Conservation (phyloP, 2,888 invertebrate genomes). For the Eristalis arbustorum region DNA sequence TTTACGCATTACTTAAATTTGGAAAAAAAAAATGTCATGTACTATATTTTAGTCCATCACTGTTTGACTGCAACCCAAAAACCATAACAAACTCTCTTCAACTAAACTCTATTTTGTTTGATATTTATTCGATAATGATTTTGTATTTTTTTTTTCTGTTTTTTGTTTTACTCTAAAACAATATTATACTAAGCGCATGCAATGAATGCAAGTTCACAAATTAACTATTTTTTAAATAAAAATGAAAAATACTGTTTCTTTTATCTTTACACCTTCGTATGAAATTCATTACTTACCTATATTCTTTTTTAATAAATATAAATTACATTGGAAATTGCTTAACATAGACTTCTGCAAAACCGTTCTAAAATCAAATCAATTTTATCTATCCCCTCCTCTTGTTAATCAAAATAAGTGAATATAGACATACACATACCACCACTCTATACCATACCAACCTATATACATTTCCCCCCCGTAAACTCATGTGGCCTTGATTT, state of each 20-base stretch:
- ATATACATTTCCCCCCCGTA: constrained; percentile 16
- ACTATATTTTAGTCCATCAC: neutral
- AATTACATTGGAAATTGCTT: constrained; percentile 31
- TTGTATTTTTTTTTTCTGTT: neutral
- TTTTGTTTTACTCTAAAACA: constrained; percentile 23
- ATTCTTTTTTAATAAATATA: neutral
- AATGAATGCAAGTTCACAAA: constrained; percentile 66
- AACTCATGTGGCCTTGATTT: constrained; percentile 28
- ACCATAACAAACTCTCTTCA: constrained; percentile 33
- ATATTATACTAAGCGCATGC: constrained; percentile 60
- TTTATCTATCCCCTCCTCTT: neutral
- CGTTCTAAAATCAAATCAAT: constrained; percentile 12
- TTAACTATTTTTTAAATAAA: constrained; percentile 38
- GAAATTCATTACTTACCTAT: constrained; percentile 39
- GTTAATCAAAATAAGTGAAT: constrained; percentile 6
- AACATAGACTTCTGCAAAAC: constrained; percentile 25
- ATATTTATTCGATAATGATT: neutral
- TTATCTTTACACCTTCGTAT: constrained; percentile 58
- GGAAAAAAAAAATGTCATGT: neutral
- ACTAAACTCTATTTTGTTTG: neutral
- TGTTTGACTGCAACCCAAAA: constrained; percentile 55
- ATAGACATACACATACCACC: neutral
- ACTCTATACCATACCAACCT: neutral
- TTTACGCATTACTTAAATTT: neutral
- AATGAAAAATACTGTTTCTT: constrained; percentile 50